Evolutionary conservation across 2,888 invertebrate species (phyloP), one percentile per base, ranked within the genome.

Genomic region (Phrixothrix hirtus): DNA sequence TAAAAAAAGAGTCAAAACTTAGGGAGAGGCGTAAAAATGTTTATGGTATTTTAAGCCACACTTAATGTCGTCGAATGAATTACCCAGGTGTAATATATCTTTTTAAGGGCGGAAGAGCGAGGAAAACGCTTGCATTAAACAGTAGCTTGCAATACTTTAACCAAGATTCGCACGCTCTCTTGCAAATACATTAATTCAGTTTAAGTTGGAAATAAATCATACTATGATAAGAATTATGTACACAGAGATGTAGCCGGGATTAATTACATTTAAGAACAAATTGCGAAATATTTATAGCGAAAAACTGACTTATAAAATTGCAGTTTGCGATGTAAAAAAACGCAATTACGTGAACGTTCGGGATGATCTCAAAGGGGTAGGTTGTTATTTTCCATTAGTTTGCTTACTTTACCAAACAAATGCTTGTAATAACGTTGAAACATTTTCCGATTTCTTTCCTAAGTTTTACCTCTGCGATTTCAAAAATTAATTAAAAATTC

Each of bases 61-160:
- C 68, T 70, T 71, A 73, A 71, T 72, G 71, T 70, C 61, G 51
- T 61, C 59, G 66, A 69, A 71, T 70, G 68, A 71, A 72, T 70
- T 70, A 70, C 64, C 65, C 65, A 70, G 69, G 70, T 70, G 68
- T 61, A 65, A 69, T 70, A 66, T 66, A 68, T 69, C 66, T 67
- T 62, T 60, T 65, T 63, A 64, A 66, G 67, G 58, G 48, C 42
- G 49, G 36, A 44, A 36, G 39, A 55, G 57, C 58, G 58, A 58
- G 59, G 57, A 47, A 61, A 61, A 55, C 60, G 54, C 44, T 58
- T 68, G 67, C 65, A 70, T 69, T 68, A 66, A 66, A 62, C 63
- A 68, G 64, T 64, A 65, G 58, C 58, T 59, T 59, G 59, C 48
- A 49, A 53, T 41, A 45, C 44, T 49, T 47, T 37, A 57, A 60